phyloP scores from a whole-genome alignment of 2,797 vertebrate genomes.

The Sternarchorhynchus goeldii region DNA sequence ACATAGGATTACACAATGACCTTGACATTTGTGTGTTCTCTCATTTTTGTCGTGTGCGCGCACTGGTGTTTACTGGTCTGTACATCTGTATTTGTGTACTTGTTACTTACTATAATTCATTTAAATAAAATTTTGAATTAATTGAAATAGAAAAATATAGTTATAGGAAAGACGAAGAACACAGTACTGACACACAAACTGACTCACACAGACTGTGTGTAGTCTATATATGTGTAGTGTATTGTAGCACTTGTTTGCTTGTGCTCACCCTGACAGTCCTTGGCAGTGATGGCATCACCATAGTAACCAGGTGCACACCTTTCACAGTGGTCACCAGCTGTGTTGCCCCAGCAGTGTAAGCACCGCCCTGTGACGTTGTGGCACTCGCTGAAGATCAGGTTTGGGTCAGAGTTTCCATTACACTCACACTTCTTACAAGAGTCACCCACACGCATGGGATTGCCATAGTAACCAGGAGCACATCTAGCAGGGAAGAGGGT shows the following conservation, averaged over 20 bases:
- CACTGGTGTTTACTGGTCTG: too few species aligned
- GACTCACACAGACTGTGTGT: background rate
- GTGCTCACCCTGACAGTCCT: constrained; percentile 86
- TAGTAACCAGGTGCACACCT: constrained; percentile 88
- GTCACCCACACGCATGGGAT: constrained; percentile 82
- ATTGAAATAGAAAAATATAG: too few species aligned
- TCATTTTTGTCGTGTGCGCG: too few species aligned
- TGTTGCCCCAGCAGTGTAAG: constrained; percentile 88
- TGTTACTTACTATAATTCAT: too few species aligned
- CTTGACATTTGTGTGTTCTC: too few species aligned
- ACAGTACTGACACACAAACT: too few species aligned
- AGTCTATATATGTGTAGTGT: background rate
- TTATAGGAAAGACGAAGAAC: too few species aligned
- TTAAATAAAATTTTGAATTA: too few species aligned
- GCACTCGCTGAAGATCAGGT: constrained; percentile 94
- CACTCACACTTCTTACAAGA: constrained; percentile 92
- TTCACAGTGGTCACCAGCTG: constrained; percentile 86
- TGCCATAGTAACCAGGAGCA: constrained; percentile 94
- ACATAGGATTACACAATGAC: too few species aligned
- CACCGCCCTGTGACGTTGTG: constrained; percentile 92
- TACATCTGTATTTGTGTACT: too few species aligned
- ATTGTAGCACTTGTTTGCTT: background rate
- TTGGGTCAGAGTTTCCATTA: constrained; percentile 94
- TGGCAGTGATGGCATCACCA: constrained; percentile 86
- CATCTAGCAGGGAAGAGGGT: constrained; percentile 75